These are phyloP conservation scores for Calliscelio sp. DNA, from an alignment of 2,888 invertebrate genomes.

Conservation along the genomic window DNA sequence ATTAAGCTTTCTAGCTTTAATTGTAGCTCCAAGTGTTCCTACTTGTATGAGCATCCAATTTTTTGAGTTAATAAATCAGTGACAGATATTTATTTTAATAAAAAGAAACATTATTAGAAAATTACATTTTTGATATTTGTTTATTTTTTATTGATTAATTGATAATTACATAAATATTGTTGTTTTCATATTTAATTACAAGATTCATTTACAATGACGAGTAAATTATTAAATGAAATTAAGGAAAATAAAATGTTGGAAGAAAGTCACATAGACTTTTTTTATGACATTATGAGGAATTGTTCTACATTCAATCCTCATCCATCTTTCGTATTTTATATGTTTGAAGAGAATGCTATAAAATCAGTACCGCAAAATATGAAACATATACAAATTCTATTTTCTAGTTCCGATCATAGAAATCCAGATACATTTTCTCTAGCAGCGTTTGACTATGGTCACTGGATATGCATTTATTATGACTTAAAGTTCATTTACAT, in stretches of 20 bases:
- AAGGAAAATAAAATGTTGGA: not conserved
- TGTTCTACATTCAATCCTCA: constrained; percentile 12
- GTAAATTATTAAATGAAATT: not conserved
- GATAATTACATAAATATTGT: too few species aligned
- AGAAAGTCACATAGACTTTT: constrained; percentile 29
- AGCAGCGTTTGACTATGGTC: constrained; percentile 23
- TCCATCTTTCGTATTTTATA: constrained; percentile 1
- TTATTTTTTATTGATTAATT: too few species aligned
- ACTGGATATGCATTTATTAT: constrained; percentile 55
- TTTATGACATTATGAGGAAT: constrained; percentile 12
- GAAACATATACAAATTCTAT: constrained; percentile 52
- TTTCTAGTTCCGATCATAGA: constrained; percentile 22
- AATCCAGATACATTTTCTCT: not conserved
- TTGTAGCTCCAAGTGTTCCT: not conserved
- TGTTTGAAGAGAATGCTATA: not conserved
- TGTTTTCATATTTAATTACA: not conserved
- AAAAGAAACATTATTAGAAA: too few species aligned
- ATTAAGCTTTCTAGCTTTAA: not conserved
- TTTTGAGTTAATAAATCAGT: constrained; percentile 2
- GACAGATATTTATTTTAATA: not conserved
- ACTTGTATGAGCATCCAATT: not conserved
- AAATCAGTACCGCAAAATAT: constrained; percentile 16
- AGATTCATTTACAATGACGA: not conserved
- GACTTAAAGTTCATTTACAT: constrained; percentile 40
- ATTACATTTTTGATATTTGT: too few species aligned